Conservation (phyloP, 2,113 vertebrate genomes). For the Daubentonia madagascariensis region DNA sequence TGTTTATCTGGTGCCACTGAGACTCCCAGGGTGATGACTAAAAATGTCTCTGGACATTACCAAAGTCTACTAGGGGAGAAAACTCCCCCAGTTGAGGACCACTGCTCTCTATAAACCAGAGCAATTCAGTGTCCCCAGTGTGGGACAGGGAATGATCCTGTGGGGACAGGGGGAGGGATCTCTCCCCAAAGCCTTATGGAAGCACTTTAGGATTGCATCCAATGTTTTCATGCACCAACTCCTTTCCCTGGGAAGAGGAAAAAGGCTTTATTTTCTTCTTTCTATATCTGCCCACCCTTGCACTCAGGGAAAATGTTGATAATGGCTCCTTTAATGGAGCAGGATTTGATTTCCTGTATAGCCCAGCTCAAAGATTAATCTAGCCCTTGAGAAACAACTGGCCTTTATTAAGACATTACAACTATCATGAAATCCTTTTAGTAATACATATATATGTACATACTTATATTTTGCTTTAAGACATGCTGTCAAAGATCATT, state of each 20-base stretch:
- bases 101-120: background rate
- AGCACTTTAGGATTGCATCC: background rate
- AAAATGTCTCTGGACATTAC: background rate
- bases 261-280: background rate
- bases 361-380: conserved; percentile 11
- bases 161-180: background rate
- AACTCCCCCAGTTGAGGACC: background rate
- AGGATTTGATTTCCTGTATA: conserved; percentile 18
- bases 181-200: background rate
- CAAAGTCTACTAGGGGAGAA: background rate
- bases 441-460: background rate
- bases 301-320: background rate
- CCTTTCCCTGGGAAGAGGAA: background rate
- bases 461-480: conserved; percentile 26
- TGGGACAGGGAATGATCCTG: background rate
- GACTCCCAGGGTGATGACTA: background rate
- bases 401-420: conserved; percentile 47
- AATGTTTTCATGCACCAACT: background rate
- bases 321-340: background rate
- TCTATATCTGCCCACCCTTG: background rate
- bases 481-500: conserved; percentile 22
- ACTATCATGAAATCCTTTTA: background rate
- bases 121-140: background rate
- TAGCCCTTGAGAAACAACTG: conserved; percentile 25
- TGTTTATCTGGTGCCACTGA: background rate